These are phyloP conservation scores for Otolemur garnettii DNA, from an alignment of 2,113 vertebrate species.

Conservation along the genomic window DNA sequence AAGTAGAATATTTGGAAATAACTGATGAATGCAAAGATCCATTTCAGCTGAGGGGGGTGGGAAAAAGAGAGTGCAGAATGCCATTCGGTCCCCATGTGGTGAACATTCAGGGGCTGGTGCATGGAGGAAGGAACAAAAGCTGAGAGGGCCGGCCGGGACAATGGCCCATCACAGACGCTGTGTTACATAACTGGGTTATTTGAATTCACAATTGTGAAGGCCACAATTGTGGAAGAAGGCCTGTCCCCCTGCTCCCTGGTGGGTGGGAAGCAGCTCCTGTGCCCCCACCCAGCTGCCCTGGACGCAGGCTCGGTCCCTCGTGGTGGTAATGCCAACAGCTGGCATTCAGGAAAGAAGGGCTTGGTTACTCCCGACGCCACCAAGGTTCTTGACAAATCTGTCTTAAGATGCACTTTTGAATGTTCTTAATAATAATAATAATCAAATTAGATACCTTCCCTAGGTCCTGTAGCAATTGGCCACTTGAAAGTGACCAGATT, in stretches of 20 bases:
- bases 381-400: neutral
- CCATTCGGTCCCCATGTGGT: conserved; percentile 1
- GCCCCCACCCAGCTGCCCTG: neutral
- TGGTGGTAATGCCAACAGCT: neutral
- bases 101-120: neutral
- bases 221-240: conserved; percentile 58
- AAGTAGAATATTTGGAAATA: conserved; percentile 56
- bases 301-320: neutral
- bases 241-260: neutral
- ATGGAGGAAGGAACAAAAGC: conserved; percentile 52
- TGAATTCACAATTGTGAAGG: conserved; percentile 82
- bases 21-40: conserved; percentile 16
- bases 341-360: neutral
- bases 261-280: neutral
- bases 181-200: conserved; percentile 69
- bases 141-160: conserved; percentile 48
- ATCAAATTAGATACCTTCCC: neutral
- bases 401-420: neutral
- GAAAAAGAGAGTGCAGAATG: neutral
- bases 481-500: neutral
- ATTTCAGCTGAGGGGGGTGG: neutral
- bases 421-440: neutral
- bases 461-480: neutral
- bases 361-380: neutral
- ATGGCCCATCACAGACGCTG: conserved; percentile 50